Evolutionary conservation across 2,113 vertebrate genomes (phyloP), one percentile per base, ranked within the genome.

Genomic region (Colinus virginianus): DNA sequence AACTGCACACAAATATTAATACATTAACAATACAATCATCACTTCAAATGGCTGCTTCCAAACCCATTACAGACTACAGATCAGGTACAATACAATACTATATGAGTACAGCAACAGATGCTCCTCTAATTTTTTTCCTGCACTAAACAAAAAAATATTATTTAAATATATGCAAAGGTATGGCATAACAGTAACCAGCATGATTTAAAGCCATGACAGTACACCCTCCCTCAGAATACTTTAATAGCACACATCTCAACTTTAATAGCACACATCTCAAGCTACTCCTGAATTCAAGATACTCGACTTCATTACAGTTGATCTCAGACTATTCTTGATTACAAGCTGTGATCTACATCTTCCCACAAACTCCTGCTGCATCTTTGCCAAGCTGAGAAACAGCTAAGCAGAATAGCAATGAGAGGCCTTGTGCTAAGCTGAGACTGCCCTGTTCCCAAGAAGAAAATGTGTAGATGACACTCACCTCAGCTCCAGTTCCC

Each of bases 381-480:
- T 58, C 28, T 82, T 85, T 48, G 40, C 48, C 55, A 45, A 48
- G 63, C 13, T 28, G 42, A 85, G 21, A 69, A 64, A 13, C 15
- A 69, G 38, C 0, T 0, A 36, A 7, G 30, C 40, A 78, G 59
- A 58, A 22, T 16, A 22, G n/a, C 32, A 46, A 48, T 16, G 13
- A 48, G 7, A 63, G 3, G 7, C 4, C 0, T 26, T 40, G 38
- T 68, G 66, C 38, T 42, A 68, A 82, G 25, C 23, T 40, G 38
- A 63, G 30, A 26, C 14, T 74, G 38, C 13, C 9, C 49, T 48
- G 9, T 17, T 4, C 20, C 51, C 42, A 42, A 61, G n/a, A 9
- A 51, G 45, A 32, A 45, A 30, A 82, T 0, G 0, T 64, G 34
- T 9, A 26, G 23, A 66, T 21, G 5, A 76, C 6, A 85, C 55